Conservation (phyloP, 2,797 vertebrate genomes). For the Serranus cabrilla region DNA sequence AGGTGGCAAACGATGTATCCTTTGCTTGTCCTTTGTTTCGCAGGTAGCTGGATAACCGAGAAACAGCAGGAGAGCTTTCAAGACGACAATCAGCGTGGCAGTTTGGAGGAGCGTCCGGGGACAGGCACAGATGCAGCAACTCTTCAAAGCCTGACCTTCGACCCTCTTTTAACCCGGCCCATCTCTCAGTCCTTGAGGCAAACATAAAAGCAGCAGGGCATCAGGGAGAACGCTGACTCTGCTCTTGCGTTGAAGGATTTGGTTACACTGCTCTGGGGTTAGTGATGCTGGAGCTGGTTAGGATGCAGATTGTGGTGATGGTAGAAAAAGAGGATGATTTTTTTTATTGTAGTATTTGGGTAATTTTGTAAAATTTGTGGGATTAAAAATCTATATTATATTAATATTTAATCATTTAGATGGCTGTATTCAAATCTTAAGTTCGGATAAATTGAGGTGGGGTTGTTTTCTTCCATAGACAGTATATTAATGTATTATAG, state of each 20-base stretch:
- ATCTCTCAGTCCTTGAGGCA: slow-evolving; percentile 44
- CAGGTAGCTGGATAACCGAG: slow-evolving; percentile 13
- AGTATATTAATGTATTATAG: too few relatives aligned
- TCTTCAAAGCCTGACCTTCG: slow-evolving; percentile 48
- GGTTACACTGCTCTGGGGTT: slow-evolving; percentile 18
- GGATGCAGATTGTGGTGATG: slow-evolving; percentile 5
- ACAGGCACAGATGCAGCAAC: slow-evolving; percentile 44
- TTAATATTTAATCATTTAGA: too few relatives aligned
- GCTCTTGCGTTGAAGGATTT: slow-evolving; percentile 15
- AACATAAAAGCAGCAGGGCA: slow-evolving; percentile 25
- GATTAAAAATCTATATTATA: too few relatives aligned
- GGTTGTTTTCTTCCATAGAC: too few relatives aligned
- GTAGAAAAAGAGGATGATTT: slow-evolving; percentile 1
- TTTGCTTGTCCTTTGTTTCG: slow-evolving; percentile 45
- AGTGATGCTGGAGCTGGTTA: slow-evolving; percentile 13
- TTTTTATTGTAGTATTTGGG: too few relatives aligned
- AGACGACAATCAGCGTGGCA: slow-evolving; percentile 18
- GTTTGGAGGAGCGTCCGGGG: not conserved
- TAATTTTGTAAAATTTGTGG: too few relatives aligned
- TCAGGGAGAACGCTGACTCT: slow-evolving; percentile 10
- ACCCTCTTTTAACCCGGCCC: slow-evolving; percentile 39
- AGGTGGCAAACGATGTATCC: slow-evolving; percentile 15
- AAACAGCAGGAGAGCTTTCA: slow-evolving; percentile 56
- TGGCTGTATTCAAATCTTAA: too few relatives aligned
- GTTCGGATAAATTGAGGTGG: too few relatives aligned